These are phyloP conservation scores for Scopus umbretta DNA, from an alignment of 2,113 vertebrate species.

Conservation along the genomic window DNA sequence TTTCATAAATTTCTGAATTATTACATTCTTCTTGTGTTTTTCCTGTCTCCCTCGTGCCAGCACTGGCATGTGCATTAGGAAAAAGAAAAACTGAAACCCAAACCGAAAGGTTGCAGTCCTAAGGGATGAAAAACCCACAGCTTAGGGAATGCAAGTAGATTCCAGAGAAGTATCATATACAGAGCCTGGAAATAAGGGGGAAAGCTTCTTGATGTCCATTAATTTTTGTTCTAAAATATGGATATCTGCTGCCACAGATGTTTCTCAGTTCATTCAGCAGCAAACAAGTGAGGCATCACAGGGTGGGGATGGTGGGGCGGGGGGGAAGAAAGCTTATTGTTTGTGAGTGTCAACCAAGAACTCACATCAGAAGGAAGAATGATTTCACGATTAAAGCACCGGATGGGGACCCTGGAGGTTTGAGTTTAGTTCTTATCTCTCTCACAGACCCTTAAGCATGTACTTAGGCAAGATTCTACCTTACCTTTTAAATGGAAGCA, in stretches of 20 bases:
- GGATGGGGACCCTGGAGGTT: not conserved
- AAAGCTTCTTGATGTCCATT: not conserved
- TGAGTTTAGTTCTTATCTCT: not conserved
- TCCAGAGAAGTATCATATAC: not conserved
- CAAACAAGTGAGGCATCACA: not conserved
- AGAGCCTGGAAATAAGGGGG: not conserved
- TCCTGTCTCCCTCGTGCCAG: not conserved
- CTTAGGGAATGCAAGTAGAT: not conserved
- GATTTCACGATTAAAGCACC: not conserved
- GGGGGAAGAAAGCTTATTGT: not conserved
- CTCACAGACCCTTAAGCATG: not conserved
- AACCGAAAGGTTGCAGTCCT: not conserved
- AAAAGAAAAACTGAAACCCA: not conserved
- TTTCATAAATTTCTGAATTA: not conserved
- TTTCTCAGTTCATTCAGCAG: not conserved
- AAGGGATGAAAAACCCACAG: not conserved
- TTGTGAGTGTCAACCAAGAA: accelerated
- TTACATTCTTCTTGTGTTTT: constrained; percentile 10
- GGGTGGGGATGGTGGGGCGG: too few species aligned
- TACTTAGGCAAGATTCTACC: not conserved
- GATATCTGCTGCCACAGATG: not conserved
- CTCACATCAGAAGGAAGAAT: not conserved
- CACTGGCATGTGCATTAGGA: not conserved
- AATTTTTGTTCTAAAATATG: not conserved
- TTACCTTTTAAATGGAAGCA: not conserved